Evolutionary conservation across 2,797 vertebrate genomes (phyloP).

Genomic region (Delichon dasypus): DNA sequence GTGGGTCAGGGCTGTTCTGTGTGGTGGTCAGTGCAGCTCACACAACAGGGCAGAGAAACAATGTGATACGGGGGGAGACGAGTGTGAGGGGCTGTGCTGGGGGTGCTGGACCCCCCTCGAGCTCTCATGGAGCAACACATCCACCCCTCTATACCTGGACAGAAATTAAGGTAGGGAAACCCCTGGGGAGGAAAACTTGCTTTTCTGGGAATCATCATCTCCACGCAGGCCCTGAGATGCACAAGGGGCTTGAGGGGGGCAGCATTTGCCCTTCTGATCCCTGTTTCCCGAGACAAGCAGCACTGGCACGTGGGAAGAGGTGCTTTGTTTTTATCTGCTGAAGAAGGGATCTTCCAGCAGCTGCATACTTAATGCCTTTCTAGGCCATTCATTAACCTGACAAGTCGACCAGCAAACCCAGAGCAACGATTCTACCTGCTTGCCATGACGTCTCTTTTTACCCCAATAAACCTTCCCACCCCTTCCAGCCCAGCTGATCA

Average conservation of each 20-base stretch:
- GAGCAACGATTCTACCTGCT: neutral
- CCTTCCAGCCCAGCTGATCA: neutral
- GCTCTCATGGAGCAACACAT: neutral
- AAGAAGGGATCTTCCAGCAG: neutral
- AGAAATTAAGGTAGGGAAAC: neutral
- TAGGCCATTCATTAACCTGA: neutral
- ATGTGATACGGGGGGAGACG: neutral
- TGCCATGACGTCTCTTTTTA: neutral
- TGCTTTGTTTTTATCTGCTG: neutral
- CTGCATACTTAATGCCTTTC: neutral
- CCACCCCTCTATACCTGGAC: neutral
- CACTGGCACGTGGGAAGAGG: neutral
- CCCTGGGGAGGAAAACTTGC: neutral
- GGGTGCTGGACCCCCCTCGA: accelerated
- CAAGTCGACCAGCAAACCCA: neutral
- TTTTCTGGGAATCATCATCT: neutral
- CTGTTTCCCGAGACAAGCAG: neutral
- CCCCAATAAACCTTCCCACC: neutral
- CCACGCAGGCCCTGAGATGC: neutral
- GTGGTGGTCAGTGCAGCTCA: neutral
- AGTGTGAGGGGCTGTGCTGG: neutral
- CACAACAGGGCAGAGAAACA: neutral
- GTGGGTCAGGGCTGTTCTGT: neutral
- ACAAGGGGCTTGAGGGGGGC: neutral
- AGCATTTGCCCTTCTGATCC: neutral